Conservation (phyloP, 2,113 vertebrate species). For the Bos javanicus region DNA sequence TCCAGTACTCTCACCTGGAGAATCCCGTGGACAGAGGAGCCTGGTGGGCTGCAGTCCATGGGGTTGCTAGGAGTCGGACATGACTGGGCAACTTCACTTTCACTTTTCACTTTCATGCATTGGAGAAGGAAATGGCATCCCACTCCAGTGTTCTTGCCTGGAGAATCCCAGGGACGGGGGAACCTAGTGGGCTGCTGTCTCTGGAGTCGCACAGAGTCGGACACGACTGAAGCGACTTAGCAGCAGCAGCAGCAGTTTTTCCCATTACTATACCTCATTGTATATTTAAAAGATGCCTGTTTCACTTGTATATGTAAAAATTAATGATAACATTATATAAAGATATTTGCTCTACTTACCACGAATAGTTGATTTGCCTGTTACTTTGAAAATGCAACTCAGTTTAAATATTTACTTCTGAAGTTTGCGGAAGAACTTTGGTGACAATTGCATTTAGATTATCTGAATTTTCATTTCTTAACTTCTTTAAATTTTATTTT, state of each 20-base stretch:
- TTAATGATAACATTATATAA: neutral
- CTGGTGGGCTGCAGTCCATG: too few relatives aligned
- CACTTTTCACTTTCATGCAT: too few relatives aligned
- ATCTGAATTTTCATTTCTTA: slow-evolving; percentile 47
- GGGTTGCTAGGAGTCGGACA: too few relatives aligned
- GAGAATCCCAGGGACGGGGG: too few relatives aligned
- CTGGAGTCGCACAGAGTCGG: too few relatives aligned
- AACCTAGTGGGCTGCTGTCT: too few relatives aligned
- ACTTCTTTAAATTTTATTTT: slow-evolving; percentile 21
- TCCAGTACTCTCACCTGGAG: too few relatives aligned
- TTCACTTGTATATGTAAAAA: slow-evolving; percentile 32
- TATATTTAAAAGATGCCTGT: neutral
- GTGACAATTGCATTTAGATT: neutral
- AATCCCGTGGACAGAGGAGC: too few relatives aligned
- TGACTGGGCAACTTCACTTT: too few relatives aligned
- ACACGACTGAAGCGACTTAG: too few relatives aligned
- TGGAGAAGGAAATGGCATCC: too few relatives aligned
- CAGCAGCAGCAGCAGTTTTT: neutral
- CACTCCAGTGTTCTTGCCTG: too few relatives aligned
- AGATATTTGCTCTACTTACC: neutral
- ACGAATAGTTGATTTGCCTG: neutral
- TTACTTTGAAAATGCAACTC: slow-evolving; percentile 3
- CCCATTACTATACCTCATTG: neutral
- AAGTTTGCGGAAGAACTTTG: slow-evolving; percentile 10
- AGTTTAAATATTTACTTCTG: slow-evolving; percentile 19